Evolutionary conservation across 2,888 invertebrate species (phyloP).

Genomic region (Polydrusus pterygomalis): DNA sequence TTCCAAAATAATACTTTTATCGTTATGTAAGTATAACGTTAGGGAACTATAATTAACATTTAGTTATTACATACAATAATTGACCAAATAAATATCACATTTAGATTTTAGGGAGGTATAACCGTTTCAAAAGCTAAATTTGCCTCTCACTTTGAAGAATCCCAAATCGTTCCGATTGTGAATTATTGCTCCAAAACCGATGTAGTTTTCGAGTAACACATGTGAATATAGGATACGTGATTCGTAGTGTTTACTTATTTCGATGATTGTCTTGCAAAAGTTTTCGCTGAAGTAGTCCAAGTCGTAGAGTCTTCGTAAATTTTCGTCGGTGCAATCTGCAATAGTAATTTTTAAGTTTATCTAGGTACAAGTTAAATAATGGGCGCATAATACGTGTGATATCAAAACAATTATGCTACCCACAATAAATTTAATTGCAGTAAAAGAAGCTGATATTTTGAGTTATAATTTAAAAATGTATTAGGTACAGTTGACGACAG

Average conservation of each 20-base stretch:
- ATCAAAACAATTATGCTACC: no score
- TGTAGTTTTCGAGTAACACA: constrained; percentile 87
- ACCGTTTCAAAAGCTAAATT: constrained; percentile 83
- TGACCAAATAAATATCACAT: constrained; percentile 58
- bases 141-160: constrained; percentile 90
- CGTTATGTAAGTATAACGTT: constrained; percentile 20
- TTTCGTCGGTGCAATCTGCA: constrained; percentile 67
- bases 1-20: constrained; percentile 8
- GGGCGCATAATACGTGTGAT: no score
- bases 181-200: constrained; percentile 85
- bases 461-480: no score
- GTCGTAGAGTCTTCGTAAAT: constrained; percentile 73
- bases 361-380: no score
- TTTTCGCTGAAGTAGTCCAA: constrained; percentile 77
- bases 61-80: constrained; percentile 48
- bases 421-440: no score
- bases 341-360: constrained; percentile 27
- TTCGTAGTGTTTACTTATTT: constrained; percentile 70
- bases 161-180: constrained; percentile 90
- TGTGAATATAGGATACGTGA: constrained; percentile 78
- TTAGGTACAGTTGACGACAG: no score
- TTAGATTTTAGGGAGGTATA: constrained; percentile 51
- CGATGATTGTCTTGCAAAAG: constrained; percentile 75
- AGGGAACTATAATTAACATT: constrained; percentile 30
- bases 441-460: no score